Evolutionary conservation across 2,888 invertebrate species (phyloP).

Genomic region (Erpobdella octoculata): DNA sequence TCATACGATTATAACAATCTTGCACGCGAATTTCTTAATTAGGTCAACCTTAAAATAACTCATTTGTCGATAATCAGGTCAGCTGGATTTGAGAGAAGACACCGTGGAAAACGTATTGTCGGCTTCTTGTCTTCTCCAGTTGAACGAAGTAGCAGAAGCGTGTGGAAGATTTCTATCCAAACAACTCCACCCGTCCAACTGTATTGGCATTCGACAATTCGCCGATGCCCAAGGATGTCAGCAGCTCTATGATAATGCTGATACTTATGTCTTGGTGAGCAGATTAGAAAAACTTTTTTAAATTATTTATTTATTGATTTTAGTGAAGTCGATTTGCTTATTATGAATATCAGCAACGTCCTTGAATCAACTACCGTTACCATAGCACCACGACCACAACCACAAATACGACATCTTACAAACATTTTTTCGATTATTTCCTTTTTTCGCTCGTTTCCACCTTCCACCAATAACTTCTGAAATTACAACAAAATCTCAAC

Average conservation of each 20-base stretch:
- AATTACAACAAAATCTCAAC: too few relatives aligned
- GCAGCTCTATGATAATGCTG: slow-evolving; percentile 70
- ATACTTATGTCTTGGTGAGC: slow-evolving; percentile 73
- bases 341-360: not conserved
- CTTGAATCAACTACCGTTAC: too few relatives aligned
- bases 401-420: too few relatives aligned
- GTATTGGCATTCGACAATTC: slow-evolving; percentile 82
- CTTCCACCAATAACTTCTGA: too few relatives aligned
- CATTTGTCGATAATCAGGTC: too few relatives aligned
- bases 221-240: slow-evolving; percentile 79
- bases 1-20: too few relatives aligned
- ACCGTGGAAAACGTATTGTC: slow-evolving; percentile 79
- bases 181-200: slow-evolving; percentile 85
- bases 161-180: slow-evolving; percentile 79
- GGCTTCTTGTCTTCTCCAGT: slow-evolving; percentile 78
- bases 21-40: too few relatives aligned
- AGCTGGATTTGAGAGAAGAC: slow-evolving; percentile 75
- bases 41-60: too few relatives aligned
- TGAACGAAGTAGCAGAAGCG: slow-evolving; percentile 73
- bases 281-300: not conserved
- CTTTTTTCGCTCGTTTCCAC: too few relatives aligned
- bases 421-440: too few relatives aligned
- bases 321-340: not conserved
- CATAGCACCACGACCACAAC: too few relatives aligned
- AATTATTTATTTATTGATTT: not conserved